Base-by-base conservation (phyloP, 2,888 invertebrate species). In the Sepiola atlantica region DNA sequence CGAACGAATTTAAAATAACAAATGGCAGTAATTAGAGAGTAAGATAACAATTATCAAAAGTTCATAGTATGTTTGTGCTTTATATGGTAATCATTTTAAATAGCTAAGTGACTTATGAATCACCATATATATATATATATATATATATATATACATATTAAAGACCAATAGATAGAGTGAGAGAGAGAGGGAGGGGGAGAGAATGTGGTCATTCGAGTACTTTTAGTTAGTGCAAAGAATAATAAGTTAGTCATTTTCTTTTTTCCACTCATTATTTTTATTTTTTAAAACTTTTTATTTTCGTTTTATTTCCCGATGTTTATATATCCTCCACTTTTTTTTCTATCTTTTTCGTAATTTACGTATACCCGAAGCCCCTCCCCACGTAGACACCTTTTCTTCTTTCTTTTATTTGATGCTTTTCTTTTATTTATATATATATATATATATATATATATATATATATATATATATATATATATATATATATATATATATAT, bases 391-490 rank as follows among this genome's bases (percentile, higher is more conserved):
- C 45, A 45, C 45, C 8, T 45, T 45, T 6, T 6, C 16, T 20
- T 57, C 20, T 57, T 21, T 21, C 0, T 6, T 35, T 32, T 14
- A 4, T n/a, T 32, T 91, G 16, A 10, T 91, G 10, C 14, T 21
- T 91, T 91, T 91, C 20, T 91, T n/a, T 91, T 16, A 35, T 8
- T 6, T 28, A 28, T 28, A 77, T 77, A 77, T 77, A 77, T 77
- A 77, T 77, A 77, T 77, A 77, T 77, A 77, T 77, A 28, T 28
- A 28, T 28, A 28, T 28, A 28, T 77, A 77, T 77, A 77, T 77
- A 77, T 77, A 77, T 77, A 77, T 77, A 77, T 77, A 77, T 77
- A 77, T 77, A 77, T 77, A 77, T 77, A 77, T 77, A 77, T 77
- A 77, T 77, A 77, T 45, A 45, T 45, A 45, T 45, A 45, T 45